Evolutionary conservation across 2,797 vertebrate genomes (phyloP).

Genomic region (Nasua narica): DNA sequence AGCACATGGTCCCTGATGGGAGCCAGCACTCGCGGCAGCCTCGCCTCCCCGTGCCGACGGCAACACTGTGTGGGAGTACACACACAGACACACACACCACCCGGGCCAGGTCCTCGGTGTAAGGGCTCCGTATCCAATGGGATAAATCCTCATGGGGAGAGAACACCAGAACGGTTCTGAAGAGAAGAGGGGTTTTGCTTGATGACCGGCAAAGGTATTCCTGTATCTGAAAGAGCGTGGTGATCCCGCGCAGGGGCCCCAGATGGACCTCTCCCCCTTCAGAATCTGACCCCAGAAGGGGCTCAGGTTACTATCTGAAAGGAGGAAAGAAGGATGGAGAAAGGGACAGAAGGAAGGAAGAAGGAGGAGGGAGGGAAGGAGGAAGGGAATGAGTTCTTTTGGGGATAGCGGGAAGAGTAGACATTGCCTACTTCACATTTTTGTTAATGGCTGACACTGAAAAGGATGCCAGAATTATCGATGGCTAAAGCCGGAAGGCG

Average conservation of each 20-base stretch:
- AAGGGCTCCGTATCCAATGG: neutral
- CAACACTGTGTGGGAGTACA: neutral
- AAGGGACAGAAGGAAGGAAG: too few relatives aligned
- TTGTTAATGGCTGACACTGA: neutral
- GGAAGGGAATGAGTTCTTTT: neutral
- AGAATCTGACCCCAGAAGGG: neutral
- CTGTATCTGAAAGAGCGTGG: neutral
- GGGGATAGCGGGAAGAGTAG: neutral
- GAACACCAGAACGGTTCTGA: neutral
- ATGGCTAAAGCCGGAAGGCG: neutral
- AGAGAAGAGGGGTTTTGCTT: neutral
- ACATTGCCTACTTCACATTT: neutral
- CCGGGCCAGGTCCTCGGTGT: neutral
- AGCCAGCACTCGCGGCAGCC: neutral
- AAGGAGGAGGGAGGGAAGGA: neutral
- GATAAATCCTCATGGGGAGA: neutral
- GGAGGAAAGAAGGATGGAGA: too few relatives aligned
- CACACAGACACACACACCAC: neutral
- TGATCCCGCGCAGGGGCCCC: neutral
- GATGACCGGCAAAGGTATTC: neutral
- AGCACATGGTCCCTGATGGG: fast-evolving
- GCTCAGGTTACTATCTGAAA: neutral
- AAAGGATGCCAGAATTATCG: neutral
- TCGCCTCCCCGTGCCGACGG: too few relatives aligned
- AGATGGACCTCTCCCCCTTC: neutral